A percentile compares a stretch with the other conserved stretches of the same genome.
These are phyloP conservation scores for Struthio camelus DNA, from an alignment of 2,113 vertebrate genomes.

Conservation along the genomic window DNA sequence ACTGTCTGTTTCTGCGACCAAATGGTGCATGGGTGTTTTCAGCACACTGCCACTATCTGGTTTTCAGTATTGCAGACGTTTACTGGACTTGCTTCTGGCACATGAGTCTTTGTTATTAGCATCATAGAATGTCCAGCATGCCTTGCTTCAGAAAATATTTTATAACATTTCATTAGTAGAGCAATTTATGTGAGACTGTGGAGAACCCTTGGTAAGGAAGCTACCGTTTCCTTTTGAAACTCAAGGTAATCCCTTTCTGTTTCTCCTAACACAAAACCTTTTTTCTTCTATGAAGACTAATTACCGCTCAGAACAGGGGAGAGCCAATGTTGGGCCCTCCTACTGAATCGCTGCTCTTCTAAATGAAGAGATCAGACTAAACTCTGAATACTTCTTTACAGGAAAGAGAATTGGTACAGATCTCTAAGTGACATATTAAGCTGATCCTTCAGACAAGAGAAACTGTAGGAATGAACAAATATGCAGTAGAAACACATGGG, in stretches of 20 bases:
- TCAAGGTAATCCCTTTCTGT: neutral
- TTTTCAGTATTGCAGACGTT: neutral
- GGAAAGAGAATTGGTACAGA: neutral
- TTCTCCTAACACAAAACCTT: neutral
- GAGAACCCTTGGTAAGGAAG: neutral
- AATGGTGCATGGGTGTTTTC: neutral
- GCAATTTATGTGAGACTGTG: neutral
- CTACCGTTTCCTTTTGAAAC: neutral
- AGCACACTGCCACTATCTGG: neutral
- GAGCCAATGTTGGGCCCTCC: fast-evolving
- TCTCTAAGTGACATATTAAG: neutral
- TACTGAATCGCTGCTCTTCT: neutral
- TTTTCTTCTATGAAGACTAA: neutral
- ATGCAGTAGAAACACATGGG: neutral
- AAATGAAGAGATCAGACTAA: neutral
- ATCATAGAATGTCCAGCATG: neutral
- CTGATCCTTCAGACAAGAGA: neutral
- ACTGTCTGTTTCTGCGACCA: neutral
- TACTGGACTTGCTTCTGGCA: neutral
- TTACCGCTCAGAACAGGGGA: neutral
- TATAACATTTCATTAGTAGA: neutral
- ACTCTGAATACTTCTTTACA: neutral
- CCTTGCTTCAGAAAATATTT: neutral
- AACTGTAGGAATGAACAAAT: neutral
- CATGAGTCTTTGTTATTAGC: neutral